Percentiles rank a stretch among this genome's conserved stretches.
Evolutionary conservation across 2,888 invertebrate genomes (phyloP).

Genomic region (Acronicta leporina): DNA sequence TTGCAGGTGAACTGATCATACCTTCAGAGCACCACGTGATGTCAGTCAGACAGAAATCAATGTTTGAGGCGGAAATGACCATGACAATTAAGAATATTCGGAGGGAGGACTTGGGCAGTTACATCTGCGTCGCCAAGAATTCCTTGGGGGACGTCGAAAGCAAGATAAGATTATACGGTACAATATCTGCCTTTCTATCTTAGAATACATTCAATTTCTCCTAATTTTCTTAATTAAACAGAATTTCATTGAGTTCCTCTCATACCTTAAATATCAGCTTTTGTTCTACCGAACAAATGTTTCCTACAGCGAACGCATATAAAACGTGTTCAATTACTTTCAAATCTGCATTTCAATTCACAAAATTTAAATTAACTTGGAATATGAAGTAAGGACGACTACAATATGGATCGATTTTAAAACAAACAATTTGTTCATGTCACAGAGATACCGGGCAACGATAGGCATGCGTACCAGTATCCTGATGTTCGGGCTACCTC

Average conservation of each 20-base stretch:
- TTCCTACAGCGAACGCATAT: constrained; percentile 31
- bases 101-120: constrained; percentile 94
- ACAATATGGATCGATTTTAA: constrained; percentile 24
- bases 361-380: constrained; percentile 33
- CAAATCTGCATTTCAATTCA: constrained; percentile 49
- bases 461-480: constrained; percentile 82
- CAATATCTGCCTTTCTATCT: constrained; percentile 51
- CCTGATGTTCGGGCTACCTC: constrained; percentile 78
- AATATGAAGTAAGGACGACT: constrained; percentile 27
- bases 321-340: constrained; percentile 38
- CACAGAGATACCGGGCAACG: constrained; percentile 86
- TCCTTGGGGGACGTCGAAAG: constrained; percentile 96
- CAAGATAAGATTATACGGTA: constrained; percentile 96
- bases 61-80: constrained; percentile 95
- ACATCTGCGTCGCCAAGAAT: constrained; percentile 96
- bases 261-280: constrained; percentile 21
- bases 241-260: constrained; percentile 21
- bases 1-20: constrained; percentile 94
- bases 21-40: constrained; percentile 95
- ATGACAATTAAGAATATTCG: constrained; percentile 94
- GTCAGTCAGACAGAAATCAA: constrained; percentile 91
- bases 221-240: constrained; percentile 33
- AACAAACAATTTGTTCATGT: constrained; percentile 39
- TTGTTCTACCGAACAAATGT: constrained; percentile 20
- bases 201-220: constrained; percentile 16